These are phyloP conservation scores for Drosophila nigrodunni DNA, from an alignment of 1,140 invertebrate species.

Conservation along the genomic window DNA sequence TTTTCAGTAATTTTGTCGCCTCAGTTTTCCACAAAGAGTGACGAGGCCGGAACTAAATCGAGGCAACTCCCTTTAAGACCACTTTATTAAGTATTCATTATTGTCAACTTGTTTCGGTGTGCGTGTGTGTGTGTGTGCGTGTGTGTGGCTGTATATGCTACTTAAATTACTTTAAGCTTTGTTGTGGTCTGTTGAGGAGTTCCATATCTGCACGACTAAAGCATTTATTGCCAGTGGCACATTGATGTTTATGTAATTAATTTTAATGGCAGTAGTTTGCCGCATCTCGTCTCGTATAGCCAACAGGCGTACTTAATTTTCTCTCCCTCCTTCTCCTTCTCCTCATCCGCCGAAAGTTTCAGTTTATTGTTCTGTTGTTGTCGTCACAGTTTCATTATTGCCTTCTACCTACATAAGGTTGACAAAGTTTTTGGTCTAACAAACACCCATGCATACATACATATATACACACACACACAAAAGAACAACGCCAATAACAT, in stretches of 20 bases:
- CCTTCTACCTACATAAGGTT: slow-evolving; percentile 13
- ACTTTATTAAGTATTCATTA: slow-evolving; percentile 83
- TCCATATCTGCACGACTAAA: slow-evolving; percentile 34
- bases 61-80: slow-evolving; percentile 62
- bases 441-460: not conserved
- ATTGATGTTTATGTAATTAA: slow-evolving; percentile 78
- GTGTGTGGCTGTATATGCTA: slow-evolving; percentile 20
- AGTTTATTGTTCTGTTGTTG: slow-evolving; percentile 40
- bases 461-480: not conserved
- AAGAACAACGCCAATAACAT: slow-evolving; percentile 25
- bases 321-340: not conserved
- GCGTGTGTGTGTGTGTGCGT: slow-evolving; percentile 24
- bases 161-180: slow-evolving; percentile 36
- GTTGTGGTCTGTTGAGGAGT: slow-evolving; percentile 23
- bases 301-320: slow-evolving; percentile 5
- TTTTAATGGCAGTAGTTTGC: slow-evolving; percentile 73
- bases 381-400: slow-evolving; percentile 35
- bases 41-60: slow-evolving; percentile 18
- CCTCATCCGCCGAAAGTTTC: slow-evolving; percentile 45
- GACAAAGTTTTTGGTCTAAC: slow-evolving; percentile 28
- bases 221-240: slow-evolving; percentile 72
- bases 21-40: slow-evolving; percentile 32
- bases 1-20: slow-evolving; percentile 50
- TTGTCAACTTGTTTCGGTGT: slow-evolving; percentile 63
- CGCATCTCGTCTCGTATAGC: not conserved